Evolutionary conservation across 2,797 vertebrate species (phyloP).

Genomic region (Phrynocephalus forsythii): DNA sequence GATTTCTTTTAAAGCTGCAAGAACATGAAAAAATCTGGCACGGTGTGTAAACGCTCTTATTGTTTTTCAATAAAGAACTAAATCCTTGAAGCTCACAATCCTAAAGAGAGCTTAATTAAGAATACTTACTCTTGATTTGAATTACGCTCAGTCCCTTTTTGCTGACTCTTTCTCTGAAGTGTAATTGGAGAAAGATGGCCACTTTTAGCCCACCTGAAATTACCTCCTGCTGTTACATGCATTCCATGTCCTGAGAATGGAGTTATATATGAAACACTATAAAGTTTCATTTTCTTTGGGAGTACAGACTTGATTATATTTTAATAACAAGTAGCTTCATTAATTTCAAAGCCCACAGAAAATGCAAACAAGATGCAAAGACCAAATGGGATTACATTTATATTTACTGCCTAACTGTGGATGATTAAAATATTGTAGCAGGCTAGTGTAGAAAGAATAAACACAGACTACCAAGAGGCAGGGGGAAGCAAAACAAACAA

Average conservation of each 20-base stretch:
- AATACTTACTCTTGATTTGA: slow-evolving; percentile 62
- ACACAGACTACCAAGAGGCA: background rate
- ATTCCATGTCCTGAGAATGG: background rate
- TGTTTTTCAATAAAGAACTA: slow-evolving; percentile 77
- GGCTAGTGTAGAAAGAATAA: background rate
- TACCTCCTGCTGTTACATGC: fast-evolving
- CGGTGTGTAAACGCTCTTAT: slow-evolving; percentile 67
- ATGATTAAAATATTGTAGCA: background rate
- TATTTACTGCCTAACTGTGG: background rate
- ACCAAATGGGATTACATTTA: background rate
- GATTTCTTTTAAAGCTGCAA: slow-evolving; percentile 75
- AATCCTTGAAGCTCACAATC: slow-evolving; percentile 67
- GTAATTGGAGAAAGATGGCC: slow-evolving; percentile 18
- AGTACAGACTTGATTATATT: background rate
- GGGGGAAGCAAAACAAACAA: background rate
- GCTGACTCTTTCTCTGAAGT: background rate
- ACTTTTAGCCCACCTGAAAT: fast-evolving
- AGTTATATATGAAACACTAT: background rate
- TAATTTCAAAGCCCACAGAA: background rate
- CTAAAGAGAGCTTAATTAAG: slow-evolving; percentile 72
- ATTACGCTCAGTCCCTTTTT: slow-evolving; percentile 56
- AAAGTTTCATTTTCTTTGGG: background rate
- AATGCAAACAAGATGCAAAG: slow-evolving; percentile 23
- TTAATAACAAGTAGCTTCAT: background rate
- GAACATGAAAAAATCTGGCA: slow-evolving; percentile 67